Conservation (phyloP, 2,797 vertebrate genomes). For the Etheostoma nigrum region DNA sequence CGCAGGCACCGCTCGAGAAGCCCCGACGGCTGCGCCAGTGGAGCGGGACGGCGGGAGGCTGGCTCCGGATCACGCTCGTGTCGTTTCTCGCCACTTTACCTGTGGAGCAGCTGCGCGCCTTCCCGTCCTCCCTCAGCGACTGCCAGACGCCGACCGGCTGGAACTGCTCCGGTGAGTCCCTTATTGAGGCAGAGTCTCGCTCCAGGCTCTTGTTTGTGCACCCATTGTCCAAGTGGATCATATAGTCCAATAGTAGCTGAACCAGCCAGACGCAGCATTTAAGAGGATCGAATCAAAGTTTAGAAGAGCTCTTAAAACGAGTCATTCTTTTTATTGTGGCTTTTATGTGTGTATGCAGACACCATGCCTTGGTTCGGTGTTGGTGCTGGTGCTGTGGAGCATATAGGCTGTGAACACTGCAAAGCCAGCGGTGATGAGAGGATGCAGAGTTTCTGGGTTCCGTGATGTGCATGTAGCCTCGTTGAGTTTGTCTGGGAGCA, state of each 20-base stretch:
- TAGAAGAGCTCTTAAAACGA: not conserved
- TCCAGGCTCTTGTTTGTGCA: not conserved
- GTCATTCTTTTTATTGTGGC: not conserved
- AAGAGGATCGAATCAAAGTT: slow-evolving; percentile 41
- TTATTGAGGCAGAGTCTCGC: slow-evolving; percentile 11
- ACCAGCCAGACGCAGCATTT: not conserved
- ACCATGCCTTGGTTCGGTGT: not conserved
- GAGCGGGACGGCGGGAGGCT: slow-evolving; percentile 89
- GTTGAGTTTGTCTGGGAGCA: slow-evolving; percentile 33
- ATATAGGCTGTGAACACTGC: slow-evolving; percentile 6
- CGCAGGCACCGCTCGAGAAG: slow-evolving; percentile 71
- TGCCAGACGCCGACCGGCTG: slow-evolving; percentile 98
- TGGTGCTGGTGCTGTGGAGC: slow-evolving; percentile 12
- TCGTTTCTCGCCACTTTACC: slow-evolving; percentile 91
- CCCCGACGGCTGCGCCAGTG: slow-evolving; percentile 80
- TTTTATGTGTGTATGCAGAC: not conserved
- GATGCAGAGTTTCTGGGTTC: slow-evolving; percentile 39
- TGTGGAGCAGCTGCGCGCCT: slow-evolving; percentile 93
- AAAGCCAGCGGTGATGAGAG: slow-evolving; percentile 25
- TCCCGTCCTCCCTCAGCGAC: slow-evolving; percentile 98
- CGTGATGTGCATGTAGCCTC: slow-evolving; percentile 34
- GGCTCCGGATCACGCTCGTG: slow-evolving; percentile 90
- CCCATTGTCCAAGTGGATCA: slow-evolving; percentile 3
- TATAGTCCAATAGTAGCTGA: no score
- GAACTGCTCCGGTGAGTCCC: slow-evolving; percentile 95